Percentiles rank a stretch among this genome's conserved stretches.
Conservation (phyloP, 2,113 vertebrate species). For the Antechinus flavipes region DNA sequence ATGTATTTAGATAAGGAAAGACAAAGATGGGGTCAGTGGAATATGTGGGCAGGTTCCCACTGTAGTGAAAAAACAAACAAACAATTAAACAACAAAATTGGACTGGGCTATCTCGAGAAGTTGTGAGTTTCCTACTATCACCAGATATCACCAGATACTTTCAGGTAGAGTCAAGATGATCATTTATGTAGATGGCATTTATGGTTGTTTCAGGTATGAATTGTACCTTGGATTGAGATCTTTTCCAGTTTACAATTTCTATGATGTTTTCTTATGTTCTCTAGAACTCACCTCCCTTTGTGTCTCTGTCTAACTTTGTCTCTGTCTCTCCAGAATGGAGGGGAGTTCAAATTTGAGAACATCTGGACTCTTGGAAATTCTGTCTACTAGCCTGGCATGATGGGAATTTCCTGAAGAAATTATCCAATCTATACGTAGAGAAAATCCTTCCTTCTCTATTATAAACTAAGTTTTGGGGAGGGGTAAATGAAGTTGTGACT, state of each 20-base stretch:
- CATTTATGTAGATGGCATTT: neutral
- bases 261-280: neutral
- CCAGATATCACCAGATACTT: neutral
- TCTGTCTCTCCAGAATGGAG: neutral
- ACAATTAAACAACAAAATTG: neutral
- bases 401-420: neutral
- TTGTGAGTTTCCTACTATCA: neutral
- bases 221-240: neutral
- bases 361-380: neutral
- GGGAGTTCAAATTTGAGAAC: neutral
- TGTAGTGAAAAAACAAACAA: neutral
- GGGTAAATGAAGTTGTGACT: neutral
- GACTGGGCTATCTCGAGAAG: neutral
- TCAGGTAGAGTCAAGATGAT: neutral
- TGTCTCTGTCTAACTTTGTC: neutral
- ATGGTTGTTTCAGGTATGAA: neutral
- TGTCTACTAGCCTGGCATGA: neutral
- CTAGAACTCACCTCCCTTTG: too few species aligned
- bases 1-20: neutral
- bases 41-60: neutral
- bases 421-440: neutral
- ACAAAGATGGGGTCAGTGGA: neutral
- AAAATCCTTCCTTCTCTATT: neutral
- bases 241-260: neutral
- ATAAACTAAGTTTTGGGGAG: neutral